These are phyloP conservation scores for Molothrus aeneus DNA, from an alignment of 2,797 vertebrate species.

Conservation along the genomic window DNA sequence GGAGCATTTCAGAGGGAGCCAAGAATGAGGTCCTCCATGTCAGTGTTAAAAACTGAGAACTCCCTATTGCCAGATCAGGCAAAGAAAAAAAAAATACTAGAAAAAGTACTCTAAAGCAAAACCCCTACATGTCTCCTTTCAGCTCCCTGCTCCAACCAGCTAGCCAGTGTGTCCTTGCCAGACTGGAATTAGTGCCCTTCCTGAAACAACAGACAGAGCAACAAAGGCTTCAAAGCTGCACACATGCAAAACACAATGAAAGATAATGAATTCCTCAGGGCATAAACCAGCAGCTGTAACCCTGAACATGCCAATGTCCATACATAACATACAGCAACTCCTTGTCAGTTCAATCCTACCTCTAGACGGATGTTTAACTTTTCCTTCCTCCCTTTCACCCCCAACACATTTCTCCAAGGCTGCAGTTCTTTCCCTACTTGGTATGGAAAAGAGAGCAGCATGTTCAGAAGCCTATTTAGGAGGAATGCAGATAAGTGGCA, in stretches of 20 bases:
- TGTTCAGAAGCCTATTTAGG: constrained; percentile 31
- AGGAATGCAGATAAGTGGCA: constrained; percentile 67
- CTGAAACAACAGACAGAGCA: not conserved
- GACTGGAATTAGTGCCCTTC: not conserved
- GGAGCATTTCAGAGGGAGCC: not conserved
- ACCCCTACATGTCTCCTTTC: not conserved
- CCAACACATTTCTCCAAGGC: not conserved
- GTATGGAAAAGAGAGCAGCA: constrained; percentile 56
- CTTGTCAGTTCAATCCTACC: not conserved
- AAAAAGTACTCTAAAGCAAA: not conserved
- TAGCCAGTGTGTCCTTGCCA: not conserved
- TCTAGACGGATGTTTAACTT: not conserved
- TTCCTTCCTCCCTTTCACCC: not conserved
- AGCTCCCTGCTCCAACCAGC: not conserved
- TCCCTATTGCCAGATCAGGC: not conserved
- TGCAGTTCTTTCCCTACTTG: constrained; percentile 63
- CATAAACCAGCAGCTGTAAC: not conserved
- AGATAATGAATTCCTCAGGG: not conserved
- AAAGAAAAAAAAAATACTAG: not conserved
- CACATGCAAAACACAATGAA: not conserved
- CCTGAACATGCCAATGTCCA: not conserved
- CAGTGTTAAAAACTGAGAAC: not conserved
- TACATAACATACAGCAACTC: not conserved
- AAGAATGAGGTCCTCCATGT: not conserved
- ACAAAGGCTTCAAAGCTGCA: constrained; percentile 4